These are phyloP conservation scores for Chaetogeoica ovagalla DNA, from an alignment of 2,888 invertebrate species.

Conservation along the genomic window DNA sequence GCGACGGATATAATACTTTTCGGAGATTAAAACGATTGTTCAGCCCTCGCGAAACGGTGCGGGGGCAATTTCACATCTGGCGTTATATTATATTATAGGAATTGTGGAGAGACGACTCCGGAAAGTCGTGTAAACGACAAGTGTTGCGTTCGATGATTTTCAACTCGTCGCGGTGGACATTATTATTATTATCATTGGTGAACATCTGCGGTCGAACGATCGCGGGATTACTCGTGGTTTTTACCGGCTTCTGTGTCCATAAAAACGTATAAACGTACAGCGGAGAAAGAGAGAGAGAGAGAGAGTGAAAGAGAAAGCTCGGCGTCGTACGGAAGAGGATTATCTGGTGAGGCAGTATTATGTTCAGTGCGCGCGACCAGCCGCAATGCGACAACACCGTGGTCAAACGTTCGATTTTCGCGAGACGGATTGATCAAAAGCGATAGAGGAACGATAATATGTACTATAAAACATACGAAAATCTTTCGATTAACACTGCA, in stretches of 20 bases:
- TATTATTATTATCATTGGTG: slow-evolving; percentile 44
- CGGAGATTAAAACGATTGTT: no score
- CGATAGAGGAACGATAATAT: slow-evolving; percentile 4
- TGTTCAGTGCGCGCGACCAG: background rate
- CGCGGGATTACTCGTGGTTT: slow-evolving; percentile 41
- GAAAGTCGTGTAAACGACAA: slow-evolving; percentile 24
- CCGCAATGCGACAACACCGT: slow-evolving; percentile 52
- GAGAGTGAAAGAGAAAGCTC: background rate
- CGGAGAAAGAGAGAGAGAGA: background rate
- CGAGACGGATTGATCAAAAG: slow-evolving; percentile 15
- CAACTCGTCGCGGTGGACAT: slow-evolving; percentile 7
- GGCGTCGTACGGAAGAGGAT: slow-evolving; percentile 26
- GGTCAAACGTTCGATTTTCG: slow-evolving; percentile 34
- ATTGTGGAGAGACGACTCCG: no score
- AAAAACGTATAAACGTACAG: slow-evolving; percentile 15
- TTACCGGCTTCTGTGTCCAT: slow-evolving; percentile 43
- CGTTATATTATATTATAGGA: no score
- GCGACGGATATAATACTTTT: no score
- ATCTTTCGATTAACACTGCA: slow-evolving; percentile 33
- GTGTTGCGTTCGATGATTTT: slow-evolving; percentile 16
- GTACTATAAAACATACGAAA: background rate
- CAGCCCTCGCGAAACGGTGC: no score
- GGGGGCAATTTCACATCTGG: no score
- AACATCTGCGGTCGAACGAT: slow-evolving; percentile 51
- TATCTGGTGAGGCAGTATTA: slow-evolving; percentile 8